phyloP scores from a whole-genome alignment of 2,113 vertebrate species.

The Equus quagga region DNA sequence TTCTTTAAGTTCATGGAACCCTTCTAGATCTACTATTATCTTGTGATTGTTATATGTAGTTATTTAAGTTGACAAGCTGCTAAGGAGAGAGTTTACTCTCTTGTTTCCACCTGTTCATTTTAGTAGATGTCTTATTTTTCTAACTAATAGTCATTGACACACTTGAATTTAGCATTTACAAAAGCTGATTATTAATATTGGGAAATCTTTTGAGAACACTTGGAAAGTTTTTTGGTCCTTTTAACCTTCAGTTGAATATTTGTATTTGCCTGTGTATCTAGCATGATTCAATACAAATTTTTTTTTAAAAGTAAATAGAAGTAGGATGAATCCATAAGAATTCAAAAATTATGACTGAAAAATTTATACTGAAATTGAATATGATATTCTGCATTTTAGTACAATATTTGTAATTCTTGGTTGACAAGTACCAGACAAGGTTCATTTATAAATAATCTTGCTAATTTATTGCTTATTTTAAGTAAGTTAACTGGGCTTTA shows the following conservation, averaged over 20 bases:
- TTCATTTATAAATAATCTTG: constrained; percentile 36
- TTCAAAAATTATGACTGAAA: background rate
- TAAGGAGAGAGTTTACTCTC: background rate
- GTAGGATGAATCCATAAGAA: background rate
- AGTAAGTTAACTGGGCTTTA: background rate
- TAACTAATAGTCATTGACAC: background rate
- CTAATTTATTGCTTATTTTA: constrained; percentile 33
- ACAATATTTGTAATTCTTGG: background rate
- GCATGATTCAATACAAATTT: background rate
- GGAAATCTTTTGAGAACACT: background rate
- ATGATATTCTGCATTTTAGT: background rate
- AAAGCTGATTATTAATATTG: constrained; percentile 18
- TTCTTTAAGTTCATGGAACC: background rate
- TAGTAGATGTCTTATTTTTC: background rate
- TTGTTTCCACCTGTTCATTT: background rate
- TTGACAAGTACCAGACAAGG: background rate
- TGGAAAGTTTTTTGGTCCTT: background rate
- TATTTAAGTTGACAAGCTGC: constrained; percentile 30
- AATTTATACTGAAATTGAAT: background rate
- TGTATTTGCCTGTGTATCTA: background rate
- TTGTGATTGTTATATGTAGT: background rate
- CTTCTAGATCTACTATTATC: background rate
- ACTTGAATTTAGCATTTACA: constrained; percentile 38
- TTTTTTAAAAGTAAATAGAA: background rate
- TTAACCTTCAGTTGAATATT: background rate